phyloP scores from a whole-genome alignment of 2,113 vertebrate species.

The Macrotus californicus region DNA sequence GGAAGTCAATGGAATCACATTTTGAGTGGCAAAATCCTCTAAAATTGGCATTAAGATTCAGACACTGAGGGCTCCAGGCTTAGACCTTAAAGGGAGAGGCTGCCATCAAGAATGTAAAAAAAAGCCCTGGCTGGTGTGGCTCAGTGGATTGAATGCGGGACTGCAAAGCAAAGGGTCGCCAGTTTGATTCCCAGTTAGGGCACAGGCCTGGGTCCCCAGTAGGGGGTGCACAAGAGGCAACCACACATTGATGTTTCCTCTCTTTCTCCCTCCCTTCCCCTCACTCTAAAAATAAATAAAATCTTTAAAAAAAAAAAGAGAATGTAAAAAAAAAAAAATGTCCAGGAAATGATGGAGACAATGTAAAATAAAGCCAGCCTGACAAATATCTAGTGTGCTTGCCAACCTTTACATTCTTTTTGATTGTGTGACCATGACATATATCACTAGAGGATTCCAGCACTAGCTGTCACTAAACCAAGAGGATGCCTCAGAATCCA shows the following conservation, averaged over 20 bases:
- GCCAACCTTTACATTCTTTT: neutral
- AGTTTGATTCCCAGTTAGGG: too few relatives aligned
- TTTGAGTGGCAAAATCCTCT: neutral
- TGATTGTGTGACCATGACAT: neutral
- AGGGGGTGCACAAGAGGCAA: too few relatives aligned
- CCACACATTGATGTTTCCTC: too few relatives aligned
- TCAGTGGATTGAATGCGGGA: too few relatives aligned
- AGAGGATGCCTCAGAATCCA: neutral
- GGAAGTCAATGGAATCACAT: neutral
- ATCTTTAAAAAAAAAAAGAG: too few relatives aligned
- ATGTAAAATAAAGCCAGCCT: neutral
- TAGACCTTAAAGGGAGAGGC: neutral
- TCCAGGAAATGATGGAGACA: neutral
- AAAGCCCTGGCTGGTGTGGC: too few relatives aligned
- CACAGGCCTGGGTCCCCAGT: too few relatives aligned
- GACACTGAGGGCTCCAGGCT: neutral
- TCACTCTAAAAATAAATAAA: too few relatives aligned
- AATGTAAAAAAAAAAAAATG: neutral
- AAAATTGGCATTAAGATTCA: neutral
- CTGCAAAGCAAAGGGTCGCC: too few relatives aligned
- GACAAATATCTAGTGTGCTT: neutral
- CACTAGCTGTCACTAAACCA: neutral
- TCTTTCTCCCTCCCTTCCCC: too few relatives aligned
- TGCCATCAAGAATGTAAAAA: neutral
- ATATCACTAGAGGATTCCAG: slow-evolving; percentile 16